phyloP scores from a whole-genome alignment of 2,113 vertebrate genomes.

The Notiomystis cincta region DNA sequence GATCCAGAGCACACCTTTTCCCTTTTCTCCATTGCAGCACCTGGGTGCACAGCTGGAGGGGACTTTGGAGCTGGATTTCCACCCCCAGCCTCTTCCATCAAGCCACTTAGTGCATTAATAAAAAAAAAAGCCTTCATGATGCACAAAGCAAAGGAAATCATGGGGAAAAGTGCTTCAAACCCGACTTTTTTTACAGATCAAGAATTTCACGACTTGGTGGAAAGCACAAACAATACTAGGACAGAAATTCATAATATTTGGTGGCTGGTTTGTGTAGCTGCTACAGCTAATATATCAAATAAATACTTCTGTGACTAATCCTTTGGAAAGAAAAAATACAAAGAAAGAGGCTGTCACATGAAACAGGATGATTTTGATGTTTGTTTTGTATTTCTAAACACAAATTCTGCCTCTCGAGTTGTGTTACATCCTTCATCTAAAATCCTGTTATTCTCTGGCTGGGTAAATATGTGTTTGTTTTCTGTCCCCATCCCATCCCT shows the following conservation, averaged over 20 bases:
- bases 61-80: background rate
- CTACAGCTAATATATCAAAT: background rate
- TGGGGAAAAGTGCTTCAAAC: background rate
- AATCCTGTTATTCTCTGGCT: background rate
- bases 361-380: constrained; percentile 21
- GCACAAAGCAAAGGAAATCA: background rate
- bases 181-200: background rate
- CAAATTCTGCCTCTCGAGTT: background rate
- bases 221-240: background rate
- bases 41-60: fast-evolving
- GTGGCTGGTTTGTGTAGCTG: background rate
- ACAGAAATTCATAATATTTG: background rate
- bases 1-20: background rate
- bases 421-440: background rate
- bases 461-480: background rate
- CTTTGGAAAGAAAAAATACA: constrained; percentile 10
- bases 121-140: background rate
- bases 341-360: constrained; percentile 11
- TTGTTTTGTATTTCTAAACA: constrained; percentile 2
- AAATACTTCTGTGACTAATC: background rate
- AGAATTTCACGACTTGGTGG: background rate
- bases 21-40: no score
- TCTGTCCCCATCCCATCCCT: background rate
- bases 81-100: background rate
- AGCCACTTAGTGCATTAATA: background rate